Conservation (phyloP, 2,888 invertebrate species). For the Sicus ferrugineus region DNA sequence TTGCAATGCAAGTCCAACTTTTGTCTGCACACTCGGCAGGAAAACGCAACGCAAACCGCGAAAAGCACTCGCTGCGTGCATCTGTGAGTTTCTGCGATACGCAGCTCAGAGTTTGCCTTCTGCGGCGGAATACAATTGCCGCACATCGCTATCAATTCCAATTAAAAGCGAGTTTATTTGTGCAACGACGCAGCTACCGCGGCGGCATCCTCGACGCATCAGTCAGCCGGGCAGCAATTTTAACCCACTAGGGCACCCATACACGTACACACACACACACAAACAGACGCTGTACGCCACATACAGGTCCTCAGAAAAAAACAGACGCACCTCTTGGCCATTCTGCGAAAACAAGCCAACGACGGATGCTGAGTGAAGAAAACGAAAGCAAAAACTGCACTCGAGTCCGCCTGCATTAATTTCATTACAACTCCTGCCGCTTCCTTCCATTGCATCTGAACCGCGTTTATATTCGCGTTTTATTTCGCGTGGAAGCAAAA, state of each 20-base stretch:
- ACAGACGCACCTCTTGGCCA: no score
- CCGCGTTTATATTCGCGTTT: not conserved
- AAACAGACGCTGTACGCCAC: no score
- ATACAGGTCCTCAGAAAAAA: no score
- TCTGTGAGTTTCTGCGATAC: not conserved
- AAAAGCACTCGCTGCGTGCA: not conserved
- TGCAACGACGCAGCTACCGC: not conserved
- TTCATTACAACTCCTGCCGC: not conserved
- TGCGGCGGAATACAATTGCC: constrained; percentile 3
- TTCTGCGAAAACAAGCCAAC: not conserved
- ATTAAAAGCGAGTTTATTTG: constrained; percentile 29
- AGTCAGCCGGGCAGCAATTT: not conserved
- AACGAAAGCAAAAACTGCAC: not conserved
- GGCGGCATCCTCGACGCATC: not conserved
- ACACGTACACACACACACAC: no score
- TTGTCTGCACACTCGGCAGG: not conserved
- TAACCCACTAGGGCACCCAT: no score
- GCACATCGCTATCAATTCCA: constrained; percentile 24
- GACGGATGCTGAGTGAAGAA: not conserved
- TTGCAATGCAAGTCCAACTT: not conserved
- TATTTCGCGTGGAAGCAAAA: not conserved
- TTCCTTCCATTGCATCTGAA: not conserved
- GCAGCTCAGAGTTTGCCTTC: constrained; percentile 7
- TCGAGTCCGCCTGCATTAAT: constrained; percentile 6
- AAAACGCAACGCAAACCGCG: not conserved